Evolutionary conservation across 1,140 invertebrate species (phyloP).

Genomic region (Trichonephila clavipes): DNA sequence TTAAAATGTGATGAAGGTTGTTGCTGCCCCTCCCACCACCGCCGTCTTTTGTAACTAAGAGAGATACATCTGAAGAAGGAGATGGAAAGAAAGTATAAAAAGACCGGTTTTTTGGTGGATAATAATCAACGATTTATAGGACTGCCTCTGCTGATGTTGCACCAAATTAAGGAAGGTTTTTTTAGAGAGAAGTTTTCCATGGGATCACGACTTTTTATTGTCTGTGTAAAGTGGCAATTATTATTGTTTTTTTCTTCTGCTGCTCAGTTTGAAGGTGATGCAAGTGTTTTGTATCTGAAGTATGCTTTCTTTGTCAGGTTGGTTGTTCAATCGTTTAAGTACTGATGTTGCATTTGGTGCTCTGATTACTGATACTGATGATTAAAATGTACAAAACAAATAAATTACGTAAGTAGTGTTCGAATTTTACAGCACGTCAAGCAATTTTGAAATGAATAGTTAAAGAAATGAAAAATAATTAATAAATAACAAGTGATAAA

Average conservation of each 20-base stretch:
- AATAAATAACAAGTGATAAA: no score
- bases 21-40: neutral
- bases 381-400: no score
- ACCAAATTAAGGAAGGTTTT: slow-evolving; percentile 43
- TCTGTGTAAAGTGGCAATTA: slow-evolving; percentile 14
- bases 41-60: slow-evolving; percentile 16
- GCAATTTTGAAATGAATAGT: no score
- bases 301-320: neutral
- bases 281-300: neutral
- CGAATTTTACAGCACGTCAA: no score
- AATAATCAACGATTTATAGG: slow-evolving; percentile 51
- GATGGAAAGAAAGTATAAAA: slow-evolving; percentile 37
- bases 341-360: no score
- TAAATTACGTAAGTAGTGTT: no score
- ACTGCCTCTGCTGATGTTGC: slow-evolving; percentile 16
- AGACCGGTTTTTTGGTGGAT: slow-evolving; percentile 39
- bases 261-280: neutral
- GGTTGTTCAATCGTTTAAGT: no score
- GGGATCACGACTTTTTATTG: slow-evolving; percentile 48
- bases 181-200: neutral
- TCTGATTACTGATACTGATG: no score
- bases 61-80: slow-evolving; percentile 25
- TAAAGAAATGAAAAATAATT: no score
- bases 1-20: slow-evolving; percentile 44
- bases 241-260: slow-evolving; percentile 27